Percentiles rank a stretch among this genome's conserved stretches.
phyloP scores from a whole-genome alignment of 2,888 invertebrate species.

The Lasioglossum villosulum region DNA sequence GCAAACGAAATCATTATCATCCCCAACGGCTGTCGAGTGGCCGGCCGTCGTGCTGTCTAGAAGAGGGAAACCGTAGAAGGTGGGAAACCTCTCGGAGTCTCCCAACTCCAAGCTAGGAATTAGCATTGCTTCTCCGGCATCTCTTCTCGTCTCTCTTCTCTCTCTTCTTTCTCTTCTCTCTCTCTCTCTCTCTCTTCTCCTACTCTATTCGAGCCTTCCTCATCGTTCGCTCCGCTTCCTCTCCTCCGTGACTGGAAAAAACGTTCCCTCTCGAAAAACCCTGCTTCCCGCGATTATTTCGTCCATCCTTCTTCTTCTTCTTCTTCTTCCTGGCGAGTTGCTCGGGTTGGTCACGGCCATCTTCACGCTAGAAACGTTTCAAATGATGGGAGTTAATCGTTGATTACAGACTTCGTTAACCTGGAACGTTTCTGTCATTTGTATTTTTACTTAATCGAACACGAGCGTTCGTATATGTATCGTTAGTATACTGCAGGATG shows the following conservation, averaged over 20 bases:
- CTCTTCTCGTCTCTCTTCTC: conserved; percentile 74
- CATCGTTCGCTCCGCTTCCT: conserved; percentile 14
- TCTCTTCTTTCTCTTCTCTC: conserved; percentile 27
- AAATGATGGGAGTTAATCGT: conserved; percentile 10
- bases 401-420: conserved; percentile 8
- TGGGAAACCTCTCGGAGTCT: conserved; percentile 84
- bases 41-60: conserved; percentile 61
- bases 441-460: not conserved
- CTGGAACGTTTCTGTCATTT: not conserved
- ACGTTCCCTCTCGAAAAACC: conserved; percentile 46
- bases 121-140: conserved; percentile 81
- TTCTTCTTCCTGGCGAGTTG: not conserved
- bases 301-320: conserved; percentile 28
- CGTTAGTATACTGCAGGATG: too few relatives aligned
- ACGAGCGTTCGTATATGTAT: not conserved
- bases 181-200: conserved; percentile 51
- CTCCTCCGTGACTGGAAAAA: conserved; percentile 21
- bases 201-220: conserved; percentile 24
- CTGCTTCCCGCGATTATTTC: conserved; percentile 65
- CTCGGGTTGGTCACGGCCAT: not conserved
- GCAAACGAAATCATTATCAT: conserved; percentile 64
- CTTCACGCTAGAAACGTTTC: conserved; percentile 1
- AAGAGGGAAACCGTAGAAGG: conserved; percentile 84
- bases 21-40: conserved; percentile 57
- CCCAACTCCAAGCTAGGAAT: conserved; percentile 81